Evolutionary conservation across 53 echinoderm and acorn worm genomes (phyloP).

Genomic region (Henricia sp.): DNA sequence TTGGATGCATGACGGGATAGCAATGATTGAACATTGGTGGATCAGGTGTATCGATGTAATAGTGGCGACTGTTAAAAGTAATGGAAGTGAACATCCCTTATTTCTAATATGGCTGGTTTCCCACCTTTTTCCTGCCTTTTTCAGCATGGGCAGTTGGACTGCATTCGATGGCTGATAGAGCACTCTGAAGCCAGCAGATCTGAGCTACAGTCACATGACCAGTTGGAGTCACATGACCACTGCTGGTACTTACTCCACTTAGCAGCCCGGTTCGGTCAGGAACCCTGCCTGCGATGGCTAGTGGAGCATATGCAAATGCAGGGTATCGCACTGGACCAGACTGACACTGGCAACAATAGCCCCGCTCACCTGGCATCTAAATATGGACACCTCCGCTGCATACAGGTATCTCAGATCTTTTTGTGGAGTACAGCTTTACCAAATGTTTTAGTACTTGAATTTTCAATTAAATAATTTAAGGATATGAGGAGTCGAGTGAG

Average conservation of each 20-base stretch:
- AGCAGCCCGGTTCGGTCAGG: slow-evolving; percentile 86
- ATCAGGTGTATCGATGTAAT: too few relatives aligned
- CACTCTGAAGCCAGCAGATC: slow-evolving; percentile 53
- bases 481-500: too few relatives aligned
- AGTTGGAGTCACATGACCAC: slow-evolving; percentile 81
- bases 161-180: slow-evolving; percentile 68
- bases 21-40: too few relatives aligned
- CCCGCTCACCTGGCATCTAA: slow-evolving; percentile 79
- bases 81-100: not conserved
- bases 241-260: slow-evolving; percentile 77
- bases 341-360: slow-evolving; percentile 76
- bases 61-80: too few relatives aligned
- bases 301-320: slow-evolving; percentile 72
- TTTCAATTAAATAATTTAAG: too few relatives aligned
- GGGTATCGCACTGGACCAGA: slow-evolving; percentile 55
- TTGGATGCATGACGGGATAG: too few relatives aligned
- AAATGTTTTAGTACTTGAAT: too few relatives aligned
- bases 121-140: not conserved
- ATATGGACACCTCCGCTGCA: slow-evolving; percentile 79
- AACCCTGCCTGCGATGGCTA: slow-evolving; percentile 81
- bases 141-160: slow-evolving; percentile 77
- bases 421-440: too few relatives aligned
- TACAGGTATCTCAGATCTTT: slow-evolving; percentile 72
- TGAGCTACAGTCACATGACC: slow-evolving; percentile 69
- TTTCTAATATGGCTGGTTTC: not conserved